These are phyloP conservation scores for Euplagia quadripunctaria DNA, from an alignment of 2,888 invertebrate genomes.

Conservation along the genomic window DNA sequence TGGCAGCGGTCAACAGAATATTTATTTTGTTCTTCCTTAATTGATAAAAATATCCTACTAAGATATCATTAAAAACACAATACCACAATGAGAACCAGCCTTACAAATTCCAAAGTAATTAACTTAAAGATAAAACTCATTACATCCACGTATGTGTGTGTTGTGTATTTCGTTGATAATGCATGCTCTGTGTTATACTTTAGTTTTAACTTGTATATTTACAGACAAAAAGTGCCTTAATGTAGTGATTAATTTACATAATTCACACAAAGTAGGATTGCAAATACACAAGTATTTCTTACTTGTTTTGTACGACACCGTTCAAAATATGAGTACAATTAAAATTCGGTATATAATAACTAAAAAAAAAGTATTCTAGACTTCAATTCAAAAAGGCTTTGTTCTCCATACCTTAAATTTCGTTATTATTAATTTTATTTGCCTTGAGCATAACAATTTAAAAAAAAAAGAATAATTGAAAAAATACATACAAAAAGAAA, in stretches of 20 bases:
- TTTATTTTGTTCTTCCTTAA: background rate
- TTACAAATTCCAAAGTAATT: slow-evolving; percentile 8
- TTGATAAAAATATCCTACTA: background rate
- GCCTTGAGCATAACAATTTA: too few relatives aligned
- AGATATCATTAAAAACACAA: background rate
- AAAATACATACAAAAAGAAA: background rate
- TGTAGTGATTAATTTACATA: background rate
- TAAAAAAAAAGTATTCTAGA: too few relatives aligned
- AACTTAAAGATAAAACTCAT: slow-evolving; percentile 13
- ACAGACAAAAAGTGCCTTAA: background rate
- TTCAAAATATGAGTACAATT: too few relatives aligned
- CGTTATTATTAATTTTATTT: too few relatives aligned
- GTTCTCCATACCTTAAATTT: too few relatives aligned
- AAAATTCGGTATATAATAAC: too few relatives aligned
- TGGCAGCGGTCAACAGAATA: too few relatives aligned
- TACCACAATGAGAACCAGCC: background rate
- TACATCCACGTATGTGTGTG: slow-evolving; percentile 1
- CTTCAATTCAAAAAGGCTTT: too few relatives aligned
- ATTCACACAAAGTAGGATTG: background rate
- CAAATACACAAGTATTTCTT: background rate
- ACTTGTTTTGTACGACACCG: too few relatives aligned
- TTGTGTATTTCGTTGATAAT: background rate
- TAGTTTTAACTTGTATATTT: background rate
- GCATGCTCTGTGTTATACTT: background rate
- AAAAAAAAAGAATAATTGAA: too few relatives aligned